phyloP scores from a whole-genome alignment of 92 coral and sea anemone species.

The Porites divaricata region DNA sequence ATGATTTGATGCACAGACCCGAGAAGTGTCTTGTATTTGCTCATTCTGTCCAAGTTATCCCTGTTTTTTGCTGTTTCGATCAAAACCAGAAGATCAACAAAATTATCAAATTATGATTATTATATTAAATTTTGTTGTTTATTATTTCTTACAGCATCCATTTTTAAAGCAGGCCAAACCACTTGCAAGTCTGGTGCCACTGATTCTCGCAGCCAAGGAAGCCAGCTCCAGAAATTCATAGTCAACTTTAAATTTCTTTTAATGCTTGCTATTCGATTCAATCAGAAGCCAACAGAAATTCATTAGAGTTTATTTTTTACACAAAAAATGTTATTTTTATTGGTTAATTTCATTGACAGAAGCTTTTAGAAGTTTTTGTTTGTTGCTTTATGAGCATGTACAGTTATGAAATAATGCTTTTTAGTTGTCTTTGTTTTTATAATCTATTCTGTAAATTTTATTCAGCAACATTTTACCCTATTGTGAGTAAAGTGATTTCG shows the following conservation, averaged over 20 bases:
- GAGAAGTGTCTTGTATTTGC: too few species aligned
- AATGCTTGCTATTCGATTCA: not conserved
- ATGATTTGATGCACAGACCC: too few species aligned
- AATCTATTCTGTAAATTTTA: constrained; percentile 36
- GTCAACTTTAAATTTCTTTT: not conserved
- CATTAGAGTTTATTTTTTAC: constrained; percentile 59
- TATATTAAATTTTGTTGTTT: not conserved
- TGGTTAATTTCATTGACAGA: constrained; percentile 48
- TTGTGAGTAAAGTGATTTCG: not conserved
- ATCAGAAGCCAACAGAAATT: constrained; percentile 30
- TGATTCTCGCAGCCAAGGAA: constrained; percentile 97
- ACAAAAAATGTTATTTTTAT: constrained; percentile 46
- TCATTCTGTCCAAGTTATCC: too few species aligned
- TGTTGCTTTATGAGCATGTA: constrained; percentile 42
- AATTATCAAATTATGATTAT: not conserved
- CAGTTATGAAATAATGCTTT: constrained; percentile 39
- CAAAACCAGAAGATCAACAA: too few species aligned
- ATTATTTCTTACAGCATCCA: constrained; percentile 82
- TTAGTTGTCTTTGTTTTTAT: constrained; percentile 27
- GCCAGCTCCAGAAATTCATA: constrained; percentile 85
- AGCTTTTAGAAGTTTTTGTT: constrained; percentile 33
- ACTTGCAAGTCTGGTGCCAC: constrained; percentile 97
- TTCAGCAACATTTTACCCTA: constrained; percentile 14
- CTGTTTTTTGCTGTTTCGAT: too few species aligned
- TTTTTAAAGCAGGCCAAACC: constrained; percentile 99